Conservation (phyloP, 2,797 vertebrate species). For the Trachops cirrhosus region DNA sequence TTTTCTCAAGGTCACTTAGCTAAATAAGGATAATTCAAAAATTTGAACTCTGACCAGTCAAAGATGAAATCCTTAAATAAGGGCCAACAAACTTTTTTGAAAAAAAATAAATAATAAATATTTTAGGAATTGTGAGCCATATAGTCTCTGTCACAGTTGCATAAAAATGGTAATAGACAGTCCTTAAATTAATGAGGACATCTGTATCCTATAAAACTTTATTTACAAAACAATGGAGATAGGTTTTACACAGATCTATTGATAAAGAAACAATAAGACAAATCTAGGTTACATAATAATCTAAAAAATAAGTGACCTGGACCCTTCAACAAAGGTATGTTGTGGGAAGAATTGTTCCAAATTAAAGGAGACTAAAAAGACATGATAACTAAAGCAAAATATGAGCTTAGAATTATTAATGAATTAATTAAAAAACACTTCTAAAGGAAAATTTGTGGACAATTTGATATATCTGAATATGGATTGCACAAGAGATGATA, state of each 20-base stretch:
- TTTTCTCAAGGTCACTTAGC: neutral
- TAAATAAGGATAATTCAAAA: neutral
- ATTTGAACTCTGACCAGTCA: neutral
- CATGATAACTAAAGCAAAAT: neutral
- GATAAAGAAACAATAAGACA: neutral
- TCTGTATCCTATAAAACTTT: neutral
- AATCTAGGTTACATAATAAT: neutral
- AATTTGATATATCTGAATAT: neutral
- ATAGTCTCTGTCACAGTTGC: neutral
- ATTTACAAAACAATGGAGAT: neutral
- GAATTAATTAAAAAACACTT: neutral
- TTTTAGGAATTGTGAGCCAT: neutral
- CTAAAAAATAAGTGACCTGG: neutral
- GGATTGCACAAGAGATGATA: neutral
- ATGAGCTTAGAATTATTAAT: neutral
- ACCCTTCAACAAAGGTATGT: neutral
- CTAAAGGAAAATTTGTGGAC: neutral
- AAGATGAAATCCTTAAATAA: neutral
- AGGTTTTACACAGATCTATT: neutral
- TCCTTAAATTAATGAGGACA: neutral
- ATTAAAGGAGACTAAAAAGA: neutral
- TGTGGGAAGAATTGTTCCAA: neutral
- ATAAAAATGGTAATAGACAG: neutral
- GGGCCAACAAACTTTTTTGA: neutral
- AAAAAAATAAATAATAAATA: neutral